Conservation (phyloP, 37 sponge, comb jelly and placozoan species). For the Ianthella basta region DNA sequence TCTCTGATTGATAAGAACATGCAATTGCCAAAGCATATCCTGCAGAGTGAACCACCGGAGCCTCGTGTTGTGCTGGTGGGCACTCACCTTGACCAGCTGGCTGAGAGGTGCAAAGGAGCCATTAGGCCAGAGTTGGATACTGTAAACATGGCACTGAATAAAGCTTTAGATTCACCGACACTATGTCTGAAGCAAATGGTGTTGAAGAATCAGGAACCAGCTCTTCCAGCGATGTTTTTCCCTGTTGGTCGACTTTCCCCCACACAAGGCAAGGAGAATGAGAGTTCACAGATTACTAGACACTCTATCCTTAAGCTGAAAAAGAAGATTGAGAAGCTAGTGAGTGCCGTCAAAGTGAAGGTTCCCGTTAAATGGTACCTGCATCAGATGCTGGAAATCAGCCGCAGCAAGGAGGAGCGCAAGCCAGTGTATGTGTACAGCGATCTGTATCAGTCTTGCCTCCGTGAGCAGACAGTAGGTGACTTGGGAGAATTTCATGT, state of each 20-base stretch:
- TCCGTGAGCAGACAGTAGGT: background rate
- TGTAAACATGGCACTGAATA: no score
- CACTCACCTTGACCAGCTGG: background rate
- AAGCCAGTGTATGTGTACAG: background rate
- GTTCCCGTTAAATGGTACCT: constrained; percentile 5
- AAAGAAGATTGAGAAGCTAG: background rate
- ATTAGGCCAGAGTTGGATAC: background rate
- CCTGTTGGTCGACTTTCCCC: no score
- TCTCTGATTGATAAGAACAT: background rate
- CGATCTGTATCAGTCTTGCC: background rate
- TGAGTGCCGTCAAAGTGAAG: background rate
- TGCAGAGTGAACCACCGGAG: background rate
- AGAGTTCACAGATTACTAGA: background rate
- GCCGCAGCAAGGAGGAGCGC: background rate
- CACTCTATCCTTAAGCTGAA: background rate
- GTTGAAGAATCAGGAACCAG: no score
- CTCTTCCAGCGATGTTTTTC: no score
- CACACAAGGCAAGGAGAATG: background rate
- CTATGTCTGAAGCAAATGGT: no score
- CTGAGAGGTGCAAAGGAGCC: background rate
- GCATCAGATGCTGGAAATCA: background rate
- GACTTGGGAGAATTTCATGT: background rate
- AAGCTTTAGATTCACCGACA: no score
- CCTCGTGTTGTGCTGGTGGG: background rate
- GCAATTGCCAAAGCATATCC: background rate